Evolutionary conservation across 2,888 invertebrate species (phyloP).

Genomic region (Oscheius sp.): DNA sequence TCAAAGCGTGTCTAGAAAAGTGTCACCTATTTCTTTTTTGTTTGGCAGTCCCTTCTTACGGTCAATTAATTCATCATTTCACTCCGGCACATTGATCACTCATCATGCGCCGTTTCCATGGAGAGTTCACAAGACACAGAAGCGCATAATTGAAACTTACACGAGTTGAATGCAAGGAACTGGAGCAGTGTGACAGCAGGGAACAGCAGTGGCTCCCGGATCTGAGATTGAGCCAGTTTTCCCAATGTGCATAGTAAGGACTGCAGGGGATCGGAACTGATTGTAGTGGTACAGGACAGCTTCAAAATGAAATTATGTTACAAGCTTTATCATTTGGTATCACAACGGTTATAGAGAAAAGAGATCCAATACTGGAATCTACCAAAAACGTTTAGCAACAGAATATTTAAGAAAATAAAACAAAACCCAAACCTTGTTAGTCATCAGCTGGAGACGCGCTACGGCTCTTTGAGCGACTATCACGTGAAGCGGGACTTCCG

Average conservation of each 20-base stretch:
- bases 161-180: too few relatives aligned
- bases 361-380: slow-evolving; percentile 3
- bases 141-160: not conserved
- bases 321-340: slow-evolving; percentile 19
- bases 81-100: not conserved
- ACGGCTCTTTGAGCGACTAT: slow-evolving; percentile 5
- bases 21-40: too few relatives aligned
- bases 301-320: not conserved
- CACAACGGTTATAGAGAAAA: slow-evolving; percentile 1
- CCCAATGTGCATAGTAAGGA: too few relatives aligned
- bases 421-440: slow-evolving; percentile 9
- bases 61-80: not conserved
- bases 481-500: too few relatives aligned
- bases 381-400: not conserved
- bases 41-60: too few relatives aligned
- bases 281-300: slow-evolving; percentile 2
- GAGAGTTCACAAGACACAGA: not conserved
- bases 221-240: not conserved
- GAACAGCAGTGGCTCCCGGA: not conserved
- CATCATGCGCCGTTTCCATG: slow-evolving; percentile 17
- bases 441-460: slow-evolving; percentile 20
- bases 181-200: too few relatives aligned
- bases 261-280: slow-evolving; percentile 2
- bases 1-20: not conserved
- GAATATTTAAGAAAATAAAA: not conserved